A percentile compares a stretch with the other conserved stretches of the same genome.
phyloP scores from a whole-genome alignment of 2,113 vertebrate genomes.

The Phaethornis superciliosus region DNA sequence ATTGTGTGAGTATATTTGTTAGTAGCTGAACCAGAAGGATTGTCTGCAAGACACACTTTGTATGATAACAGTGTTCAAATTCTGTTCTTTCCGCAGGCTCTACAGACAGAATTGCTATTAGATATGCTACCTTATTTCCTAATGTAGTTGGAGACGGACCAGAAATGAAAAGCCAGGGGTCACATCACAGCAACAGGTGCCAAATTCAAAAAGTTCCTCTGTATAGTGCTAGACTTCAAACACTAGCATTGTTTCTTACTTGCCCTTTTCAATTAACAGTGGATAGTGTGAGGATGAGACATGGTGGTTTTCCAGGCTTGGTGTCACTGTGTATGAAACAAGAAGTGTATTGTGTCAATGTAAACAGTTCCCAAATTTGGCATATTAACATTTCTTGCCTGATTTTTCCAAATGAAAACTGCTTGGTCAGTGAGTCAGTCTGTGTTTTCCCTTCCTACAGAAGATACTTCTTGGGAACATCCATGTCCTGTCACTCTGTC shows the following conservation, averaged over 20 bases:
- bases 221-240: neutral
- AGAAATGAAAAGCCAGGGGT: neutral
- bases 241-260: neutral
- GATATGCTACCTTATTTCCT: neutral
- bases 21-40: neutral
- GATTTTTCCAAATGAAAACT: slow-evolving; percentile 44
- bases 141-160: neutral
- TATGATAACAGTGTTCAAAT: neutral
- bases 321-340: neutral
- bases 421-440: slow-evolving; percentile 8
- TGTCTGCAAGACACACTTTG: neutral
- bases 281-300: neutral
- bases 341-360: neutral
- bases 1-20: neutral
- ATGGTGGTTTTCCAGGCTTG: neutral
- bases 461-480: neutral
- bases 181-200: neutral
- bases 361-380: neutral
- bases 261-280: neutral
- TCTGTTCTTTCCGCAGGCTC: neutral
- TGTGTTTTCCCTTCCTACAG: slow-evolving; percentile 7
- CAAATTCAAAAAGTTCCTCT: neutral
- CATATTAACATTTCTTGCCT: neutral
- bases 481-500: neutral
- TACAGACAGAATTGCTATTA: neutral